These are phyloP conservation scores for Mesembrinibis cayennensis DNA, from an alignment of 2,113 vertebrate species.

Conservation along the genomic window DNA sequence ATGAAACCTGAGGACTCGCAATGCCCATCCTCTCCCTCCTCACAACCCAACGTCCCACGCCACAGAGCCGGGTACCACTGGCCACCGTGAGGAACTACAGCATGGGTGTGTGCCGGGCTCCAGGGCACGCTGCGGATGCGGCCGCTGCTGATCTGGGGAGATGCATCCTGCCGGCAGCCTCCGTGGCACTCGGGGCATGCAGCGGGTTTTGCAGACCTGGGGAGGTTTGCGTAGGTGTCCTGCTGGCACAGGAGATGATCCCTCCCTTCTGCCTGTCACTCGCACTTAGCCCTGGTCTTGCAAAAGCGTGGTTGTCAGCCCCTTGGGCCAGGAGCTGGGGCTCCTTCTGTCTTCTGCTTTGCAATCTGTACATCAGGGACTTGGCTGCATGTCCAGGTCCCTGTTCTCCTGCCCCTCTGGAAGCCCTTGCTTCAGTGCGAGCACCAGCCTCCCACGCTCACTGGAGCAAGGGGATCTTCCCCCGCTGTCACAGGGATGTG, in stretches of 20 bases:
- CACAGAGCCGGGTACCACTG: not conserved
- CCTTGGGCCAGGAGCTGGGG: not conserved
- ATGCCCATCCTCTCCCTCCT: not conserved
- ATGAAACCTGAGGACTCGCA: not conserved
- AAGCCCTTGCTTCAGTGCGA: not conserved
- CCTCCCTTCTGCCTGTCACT: not conserved
- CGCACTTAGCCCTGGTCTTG: not conserved
- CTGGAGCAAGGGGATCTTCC: not conserved
- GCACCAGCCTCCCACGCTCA: not conserved
- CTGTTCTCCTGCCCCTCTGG: not conserved
- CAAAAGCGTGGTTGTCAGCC: not conserved
- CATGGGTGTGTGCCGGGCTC: not conserved
- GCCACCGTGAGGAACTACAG: rapidly evolving
- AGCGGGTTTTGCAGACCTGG: not conserved
- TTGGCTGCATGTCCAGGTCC: not conserved
- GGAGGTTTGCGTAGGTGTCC: slow-evolving; percentile 30
- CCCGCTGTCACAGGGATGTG: rapidly evolving
- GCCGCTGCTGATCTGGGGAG: not conserved
- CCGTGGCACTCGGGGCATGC: not conserved
- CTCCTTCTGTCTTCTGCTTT: not conserved
- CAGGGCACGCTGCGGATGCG: rapidly evolving
- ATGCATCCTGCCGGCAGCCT: not conserved
- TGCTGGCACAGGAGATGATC: not conserved
- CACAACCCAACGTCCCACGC: not conserved
- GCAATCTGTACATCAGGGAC: not conserved